These are phyloP conservation scores for Ceyx erithaca DNA, from an alignment of 2,797 vertebrate species.

Conservation along the genomic window DNA sequence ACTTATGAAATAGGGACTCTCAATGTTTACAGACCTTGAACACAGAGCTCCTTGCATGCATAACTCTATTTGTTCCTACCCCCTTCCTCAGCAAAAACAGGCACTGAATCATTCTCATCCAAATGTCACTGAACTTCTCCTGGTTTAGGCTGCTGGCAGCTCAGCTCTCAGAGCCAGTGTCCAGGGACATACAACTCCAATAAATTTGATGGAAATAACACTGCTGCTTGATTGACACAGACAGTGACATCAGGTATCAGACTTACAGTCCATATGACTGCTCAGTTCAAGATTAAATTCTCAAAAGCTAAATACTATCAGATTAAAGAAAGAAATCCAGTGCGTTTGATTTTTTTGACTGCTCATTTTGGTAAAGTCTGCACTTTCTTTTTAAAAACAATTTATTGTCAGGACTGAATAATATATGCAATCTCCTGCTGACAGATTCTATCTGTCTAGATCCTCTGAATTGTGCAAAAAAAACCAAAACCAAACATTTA, in stretches of 20 bases:
- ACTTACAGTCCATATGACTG: not conserved
- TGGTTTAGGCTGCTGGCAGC: constrained; percentile 62
- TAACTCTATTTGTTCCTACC: not conserved
- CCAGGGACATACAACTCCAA: not conserved
- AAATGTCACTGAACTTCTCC: constrained; percentile 60
- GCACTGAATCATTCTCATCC: constrained; percentile 53
- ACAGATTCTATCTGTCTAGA: not conserved
- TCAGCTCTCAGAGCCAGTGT: constrained; percentile 12
- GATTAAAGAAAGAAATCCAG: constrained; percentile 41
- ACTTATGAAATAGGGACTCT: constrained; percentile 34
- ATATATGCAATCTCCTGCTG: not conserved
- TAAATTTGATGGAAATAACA: constrained; percentile 56
- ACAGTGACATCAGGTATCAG: constrained; percentile 11
- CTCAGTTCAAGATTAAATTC: constrained; percentile 23
- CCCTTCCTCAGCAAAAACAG: constrained; percentile 11
- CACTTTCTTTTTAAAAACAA: not conserved
- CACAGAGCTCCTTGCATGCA: not conserved
- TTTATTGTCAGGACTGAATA: constrained; percentile 18
- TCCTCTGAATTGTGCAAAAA: not conserved
- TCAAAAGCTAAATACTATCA: constrained; percentile 4
- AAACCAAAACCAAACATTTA: not conserved
- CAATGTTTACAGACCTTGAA: constrained; percentile 45
- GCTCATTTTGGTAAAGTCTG: not conserved
- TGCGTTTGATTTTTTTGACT: not conserved
- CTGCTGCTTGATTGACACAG: constrained; percentile 33